A percentile compares a stretch with the other conserved stretches of the same genome.
Conservation (phyloP, 2,113 vertebrate species). For the Pangasianodon hypophthalmus region DNA sequence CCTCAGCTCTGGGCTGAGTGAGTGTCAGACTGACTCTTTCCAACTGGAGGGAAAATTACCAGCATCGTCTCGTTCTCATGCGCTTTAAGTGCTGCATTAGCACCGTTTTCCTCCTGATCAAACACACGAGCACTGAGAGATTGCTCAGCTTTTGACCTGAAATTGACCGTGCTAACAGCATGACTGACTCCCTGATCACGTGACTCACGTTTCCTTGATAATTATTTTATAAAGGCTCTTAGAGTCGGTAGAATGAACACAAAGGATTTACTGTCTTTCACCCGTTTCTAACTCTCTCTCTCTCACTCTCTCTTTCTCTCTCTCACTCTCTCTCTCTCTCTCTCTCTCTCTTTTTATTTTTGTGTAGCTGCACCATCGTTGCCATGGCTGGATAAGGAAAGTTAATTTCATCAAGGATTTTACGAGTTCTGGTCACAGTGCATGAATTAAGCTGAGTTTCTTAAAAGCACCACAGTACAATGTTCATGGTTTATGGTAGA, state of each 20-base stretch:
- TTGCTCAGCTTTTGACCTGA: slow-evolving; percentile 38
- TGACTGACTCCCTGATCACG: not conserved
- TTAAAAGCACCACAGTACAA: not conserved
- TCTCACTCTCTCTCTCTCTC: not conserved
- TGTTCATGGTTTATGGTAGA: not conserved
- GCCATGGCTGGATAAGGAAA: not conserved
- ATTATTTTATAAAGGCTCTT: slow-evolving; percentile 16
- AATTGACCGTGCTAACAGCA: slow-evolving; percentile 27
- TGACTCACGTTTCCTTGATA: not conserved
- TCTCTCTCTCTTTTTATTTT: not conserved
- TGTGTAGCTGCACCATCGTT: no score
- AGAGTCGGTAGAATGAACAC: not conserved
- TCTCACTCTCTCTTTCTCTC: not conserved
- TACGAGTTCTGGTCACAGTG: not conserved
- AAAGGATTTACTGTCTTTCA: not conserved
- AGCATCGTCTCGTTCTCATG: slow-evolving; percentile 1
- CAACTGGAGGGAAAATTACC: slow-evolving; percentile 29
- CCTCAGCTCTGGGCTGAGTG: not conserved
- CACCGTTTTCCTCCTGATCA: slow-evolving; percentile 36
- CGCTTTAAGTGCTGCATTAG: slow-evolving; percentile 22
- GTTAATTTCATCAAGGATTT: not conserved
- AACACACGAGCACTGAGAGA: not conserved
- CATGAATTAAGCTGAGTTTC: not conserved
- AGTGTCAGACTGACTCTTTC: slow-evolving; percentile 9
- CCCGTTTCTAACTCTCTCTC: no score